A percentile compares a stretch with the other conserved stretches of the same genome.
Conservation (phyloP, 2,797 vertebrate species). For the Momotus momota region DNA sequence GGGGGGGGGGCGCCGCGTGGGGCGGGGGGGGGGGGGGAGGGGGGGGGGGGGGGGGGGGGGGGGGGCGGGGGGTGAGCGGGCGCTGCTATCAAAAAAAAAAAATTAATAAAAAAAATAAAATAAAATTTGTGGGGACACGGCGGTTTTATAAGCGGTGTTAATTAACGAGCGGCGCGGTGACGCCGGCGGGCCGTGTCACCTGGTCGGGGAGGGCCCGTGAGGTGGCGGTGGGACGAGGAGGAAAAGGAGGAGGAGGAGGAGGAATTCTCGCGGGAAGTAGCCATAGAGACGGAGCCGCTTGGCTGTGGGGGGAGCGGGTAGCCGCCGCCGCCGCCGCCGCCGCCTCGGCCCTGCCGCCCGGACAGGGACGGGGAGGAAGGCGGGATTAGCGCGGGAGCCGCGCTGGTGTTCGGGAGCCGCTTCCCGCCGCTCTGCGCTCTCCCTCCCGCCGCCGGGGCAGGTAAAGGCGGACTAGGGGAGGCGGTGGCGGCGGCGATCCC, state of each 20-base stretch:
- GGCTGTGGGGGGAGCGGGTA: neutral
- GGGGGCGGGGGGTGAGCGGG: too few species aligned
- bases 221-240: neutral
- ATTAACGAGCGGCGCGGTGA: neutral
- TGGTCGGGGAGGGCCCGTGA: neutral
- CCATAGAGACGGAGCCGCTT: constrained; percentile 78
- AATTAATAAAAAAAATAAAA: neutral
- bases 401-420: neutral
- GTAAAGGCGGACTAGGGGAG: neutral
- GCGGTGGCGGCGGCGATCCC: neutral
- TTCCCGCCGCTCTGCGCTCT: neutral
- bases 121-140: neutral
- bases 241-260: neutral
- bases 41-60: too few species aligned
- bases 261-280: constrained; percentile 78
- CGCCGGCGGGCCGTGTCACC: neutral
- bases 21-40: too few species aligned
- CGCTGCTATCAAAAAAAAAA: neutral
- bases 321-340: neutral
- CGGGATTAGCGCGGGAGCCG: neutral
- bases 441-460: neutral
- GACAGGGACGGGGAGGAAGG: neutral
- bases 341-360: neutral
- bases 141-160: neutral
- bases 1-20: too few species aligned